phyloP scores from a whole-genome alignment of 2,113 vertebrate species.

The Leptobrachium leishanense region DNA sequence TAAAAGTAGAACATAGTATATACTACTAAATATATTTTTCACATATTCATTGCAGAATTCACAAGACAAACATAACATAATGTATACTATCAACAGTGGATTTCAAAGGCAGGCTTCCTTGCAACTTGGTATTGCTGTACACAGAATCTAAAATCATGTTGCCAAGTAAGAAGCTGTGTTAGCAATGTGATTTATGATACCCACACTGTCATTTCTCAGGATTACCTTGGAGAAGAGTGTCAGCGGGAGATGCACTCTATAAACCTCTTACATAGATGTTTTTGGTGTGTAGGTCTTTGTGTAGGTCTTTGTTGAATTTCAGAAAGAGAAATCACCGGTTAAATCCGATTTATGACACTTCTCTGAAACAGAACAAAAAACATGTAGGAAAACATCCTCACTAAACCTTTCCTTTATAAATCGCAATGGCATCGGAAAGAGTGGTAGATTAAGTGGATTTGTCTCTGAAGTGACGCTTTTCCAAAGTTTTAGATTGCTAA shows the following conservation, averaged over 20 bases:
- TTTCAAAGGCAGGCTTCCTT: slow-evolving; percentile 25
- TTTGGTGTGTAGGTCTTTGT: slow-evolving; percentile 52
- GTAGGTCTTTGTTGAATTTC: slow-evolving; percentile 54
- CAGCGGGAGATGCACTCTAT: slow-evolving; percentile 57
- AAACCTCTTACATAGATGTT: slow-evolving; percentile 56
- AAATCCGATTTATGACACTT: slow-evolving; percentile 71
- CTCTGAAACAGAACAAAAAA: slow-evolving; percentile 58
- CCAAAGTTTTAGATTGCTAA: slow-evolving; percentile 64
- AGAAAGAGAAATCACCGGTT: slow-evolving; percentile 65
- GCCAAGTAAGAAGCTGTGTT: slow-evolving; percentile 48
- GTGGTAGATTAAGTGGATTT: slow-evolving; percentile 68
- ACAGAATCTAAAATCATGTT: slow-evolving; percentile 46
- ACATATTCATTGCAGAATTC: background rate
- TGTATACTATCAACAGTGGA: slow-evolving; percentile 37
- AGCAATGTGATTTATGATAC: slow-evolving; percentile 51
- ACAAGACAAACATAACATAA: slow-evolving; percentile 24
- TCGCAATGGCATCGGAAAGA: slow-evolving; percentile 59
- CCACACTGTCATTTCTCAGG: slow-evolving; percentile 52
- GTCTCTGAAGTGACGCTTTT: slow-evolving; percentile 68
- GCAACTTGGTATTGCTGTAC: slow-evolving; percentile 42
- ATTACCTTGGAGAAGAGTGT: slow-evolving; percentile 67
- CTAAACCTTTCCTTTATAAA: slow-evolving; percentile 60
- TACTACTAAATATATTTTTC: background rate
- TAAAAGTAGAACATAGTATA: background rate
- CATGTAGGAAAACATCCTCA: slow-evolving; percentile 62